Conservation (phyloP, 1,140 invertebrate species). For the Armadillidium nasatum region DNA sequence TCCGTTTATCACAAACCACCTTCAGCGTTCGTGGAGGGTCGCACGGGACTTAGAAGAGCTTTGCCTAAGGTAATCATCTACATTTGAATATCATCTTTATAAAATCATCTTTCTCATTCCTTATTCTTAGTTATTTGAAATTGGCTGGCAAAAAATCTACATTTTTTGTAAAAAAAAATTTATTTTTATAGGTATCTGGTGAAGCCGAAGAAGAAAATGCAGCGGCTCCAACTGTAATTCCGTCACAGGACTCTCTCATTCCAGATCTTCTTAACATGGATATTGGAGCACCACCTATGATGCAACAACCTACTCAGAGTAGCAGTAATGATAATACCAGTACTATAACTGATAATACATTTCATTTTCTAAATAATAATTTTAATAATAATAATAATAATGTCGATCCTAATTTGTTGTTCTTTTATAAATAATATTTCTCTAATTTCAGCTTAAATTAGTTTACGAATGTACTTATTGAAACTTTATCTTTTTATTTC, state of each 20-base stretch:
- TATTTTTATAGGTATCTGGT: conserved; percentile 28
- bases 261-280: conserved; percentile 96
- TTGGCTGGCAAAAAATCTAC: too few relatives aligned
- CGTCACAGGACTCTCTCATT: conserved; percentile 87
- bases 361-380: too few relatives aligned
- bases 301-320: conserved; percentile 46
- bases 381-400: too few relatives aligned
- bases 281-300: conserved; percentile 58
- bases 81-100: too few relatives aligned
- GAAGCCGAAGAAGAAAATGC: conserved; percentile 45
- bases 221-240: conserved; percentile 64
- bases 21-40: conserved; percentile 93
- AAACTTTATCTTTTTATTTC: too few relatives aligned
- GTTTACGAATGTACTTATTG: too few relatives aligned
- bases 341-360: too few relatives aligned
- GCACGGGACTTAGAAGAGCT: conserved; percentile 47
- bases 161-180: too few relatives aligned
- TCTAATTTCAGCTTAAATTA: too few relatives aligned
- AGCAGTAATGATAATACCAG: not conserved
- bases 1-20: conserved; percentile 99
- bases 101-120: too few relatives aligned
- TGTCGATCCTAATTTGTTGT: too few relatives aligned
- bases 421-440: too few relatives aligned
- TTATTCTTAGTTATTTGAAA: not conserved
- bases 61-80: conserved; percentile 38